Evolutionary conservation across 1,140 invertebrate species (phyloP), one percentile per base, ranked within the genome.

Genomic region (Scaptodrosophila lebanonensis): DNA sequence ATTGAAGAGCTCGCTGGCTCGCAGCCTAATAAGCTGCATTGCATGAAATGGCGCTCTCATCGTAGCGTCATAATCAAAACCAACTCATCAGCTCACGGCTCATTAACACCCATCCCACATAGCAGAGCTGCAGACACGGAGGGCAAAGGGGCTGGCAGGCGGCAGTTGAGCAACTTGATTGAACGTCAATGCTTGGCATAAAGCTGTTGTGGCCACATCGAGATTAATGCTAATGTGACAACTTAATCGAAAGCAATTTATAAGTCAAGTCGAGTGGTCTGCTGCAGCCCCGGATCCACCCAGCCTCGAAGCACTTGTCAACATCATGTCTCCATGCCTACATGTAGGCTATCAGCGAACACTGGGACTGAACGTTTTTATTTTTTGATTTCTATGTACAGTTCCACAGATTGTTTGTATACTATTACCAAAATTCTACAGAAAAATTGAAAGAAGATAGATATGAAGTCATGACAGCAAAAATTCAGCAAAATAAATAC

Each of bases 191-290:
- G 56, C 61, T 20, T 27, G 12, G 7, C 6, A 11, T 2, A 18
- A 2, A 12, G 7, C 39, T 13, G 22, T 8, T 20, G 27, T 13
- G 42, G 32, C 59, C 61, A 36, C 44, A 40, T 33, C 33, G 58
- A 82, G 75, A 82, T 82, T 82, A 82, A 82, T 82, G 75, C 75
- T 82, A 82, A 82, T 82, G 75, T 82, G 75, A 82, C 75, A 82
- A 82, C 75, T 82, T 82, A 82, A 82, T 82, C 75, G 75, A 82
- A 82, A 82, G 75, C 70, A 71, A 82, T 82, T 82, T 82, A 82
- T 72, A 75, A 82, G 75, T 82, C 69, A 82, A 83, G 75, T 75
- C 66, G 76, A 82, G 73, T 73, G 64, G 73, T 39, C 62, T 36
- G 33, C 43, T 22, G 6, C 29, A 20, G 25, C 33, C 29, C 45